phyloP scores from a whole-genome alignment of 2,888 invertebrate genomes.

The Sarcophaga caerulescens region DNA sequence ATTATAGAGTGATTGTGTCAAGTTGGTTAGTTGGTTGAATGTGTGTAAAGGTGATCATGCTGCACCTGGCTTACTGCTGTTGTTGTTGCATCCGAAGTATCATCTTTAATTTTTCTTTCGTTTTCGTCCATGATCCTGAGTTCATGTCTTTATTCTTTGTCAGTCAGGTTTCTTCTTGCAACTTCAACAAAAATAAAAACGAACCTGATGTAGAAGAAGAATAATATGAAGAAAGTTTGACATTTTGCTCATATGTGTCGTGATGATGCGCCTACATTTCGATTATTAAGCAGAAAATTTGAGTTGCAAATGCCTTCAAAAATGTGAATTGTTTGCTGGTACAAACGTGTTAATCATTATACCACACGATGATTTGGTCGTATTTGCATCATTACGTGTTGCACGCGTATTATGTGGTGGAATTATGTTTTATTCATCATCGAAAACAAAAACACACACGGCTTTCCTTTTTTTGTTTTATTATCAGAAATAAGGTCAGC shows the following conservation, averaged over 20 bases:
- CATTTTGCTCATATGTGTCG: conserved; percentile 36
- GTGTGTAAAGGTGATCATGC: conserved; percentile 59
- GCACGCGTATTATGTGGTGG: neutral
- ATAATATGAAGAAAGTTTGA: conserved; percentile 60
- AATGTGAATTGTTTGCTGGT: neutral
- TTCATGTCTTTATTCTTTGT: neutral
- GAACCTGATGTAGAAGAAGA: conserved; percentile 4
- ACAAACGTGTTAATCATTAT: conserved; percentile 58
- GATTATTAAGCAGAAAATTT: conserved; percentile 62
- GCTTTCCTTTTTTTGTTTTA: too few relatives aligned
- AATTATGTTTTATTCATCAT: neutral
- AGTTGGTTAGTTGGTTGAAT: conserved; percentile 38
- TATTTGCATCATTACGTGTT: neutral
- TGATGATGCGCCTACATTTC: conserved; percentile 36
- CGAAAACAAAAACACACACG: too few relatives aligned
- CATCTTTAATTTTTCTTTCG: conserved; percentile 34
- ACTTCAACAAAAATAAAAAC: neutral
- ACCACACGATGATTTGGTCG: neutral
- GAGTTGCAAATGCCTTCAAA: conserved; percentile 52
- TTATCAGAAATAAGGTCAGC: too few relatives aligned
- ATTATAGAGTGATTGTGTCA: conserved; percentile 57
- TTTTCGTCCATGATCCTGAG: neutral
- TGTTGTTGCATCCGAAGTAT: neutral
- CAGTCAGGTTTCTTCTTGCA: neutral
- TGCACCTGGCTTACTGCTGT: conserved; percentile 62